Conservation (phyloP, 2,797 vertebrate species). For the Sebastes elongatus region DNA sequence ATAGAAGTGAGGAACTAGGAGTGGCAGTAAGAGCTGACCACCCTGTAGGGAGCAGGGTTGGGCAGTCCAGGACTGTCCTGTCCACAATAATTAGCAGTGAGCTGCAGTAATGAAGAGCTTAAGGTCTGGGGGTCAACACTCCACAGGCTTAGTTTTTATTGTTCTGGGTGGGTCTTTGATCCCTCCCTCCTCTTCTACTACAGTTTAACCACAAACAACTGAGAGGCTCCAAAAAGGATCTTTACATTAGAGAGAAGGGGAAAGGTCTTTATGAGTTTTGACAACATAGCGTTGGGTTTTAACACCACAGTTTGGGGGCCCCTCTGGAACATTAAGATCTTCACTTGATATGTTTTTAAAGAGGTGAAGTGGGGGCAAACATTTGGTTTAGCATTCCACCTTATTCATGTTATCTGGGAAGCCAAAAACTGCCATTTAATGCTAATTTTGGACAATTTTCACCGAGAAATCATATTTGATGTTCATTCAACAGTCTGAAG, state of each 20-base stretch:
- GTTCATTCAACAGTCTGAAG: neutral
- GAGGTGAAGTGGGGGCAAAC: neutral
- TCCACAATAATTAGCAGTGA: conserved; percentile 74
- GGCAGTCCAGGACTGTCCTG: conserved; percentile 47
- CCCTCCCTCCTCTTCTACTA: conserved; percentile 35
- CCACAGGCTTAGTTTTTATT: conserved; percentile 68
- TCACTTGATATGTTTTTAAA: neutral
- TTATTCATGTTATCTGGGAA: neutral
- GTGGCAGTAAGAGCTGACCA: conserved; percentile 45
- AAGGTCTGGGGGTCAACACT: conserved; percentile 64
- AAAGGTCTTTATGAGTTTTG: conserved; percentile 23
- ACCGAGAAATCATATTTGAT: neutral
- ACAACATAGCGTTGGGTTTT: conserved; percentile 14
- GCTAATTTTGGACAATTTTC: neutral
- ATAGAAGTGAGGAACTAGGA: conserved; percentile 15
- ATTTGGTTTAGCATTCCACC: conserved; percentile 8
- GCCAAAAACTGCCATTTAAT: neutral
- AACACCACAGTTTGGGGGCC: neutral
- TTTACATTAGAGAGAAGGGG: conserved; percentile 10
- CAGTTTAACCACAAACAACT: conserved; percentile 57
- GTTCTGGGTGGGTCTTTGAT: conserved; percentile 66
- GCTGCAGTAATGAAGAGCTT: conserved; percentile 75
- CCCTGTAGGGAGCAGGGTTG: conserved; percentile 44
- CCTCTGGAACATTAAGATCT: neutral
- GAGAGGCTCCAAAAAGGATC: conserved; percentile 13